A percentile compares a stretch with the other conserved stretches of the same genome.
These are phyloP conservation scores for Bembecia ichneumoniformis DNA, from an alignment of 2,888 invertebrate genomes.

Conservation along the genomic window DNA sequence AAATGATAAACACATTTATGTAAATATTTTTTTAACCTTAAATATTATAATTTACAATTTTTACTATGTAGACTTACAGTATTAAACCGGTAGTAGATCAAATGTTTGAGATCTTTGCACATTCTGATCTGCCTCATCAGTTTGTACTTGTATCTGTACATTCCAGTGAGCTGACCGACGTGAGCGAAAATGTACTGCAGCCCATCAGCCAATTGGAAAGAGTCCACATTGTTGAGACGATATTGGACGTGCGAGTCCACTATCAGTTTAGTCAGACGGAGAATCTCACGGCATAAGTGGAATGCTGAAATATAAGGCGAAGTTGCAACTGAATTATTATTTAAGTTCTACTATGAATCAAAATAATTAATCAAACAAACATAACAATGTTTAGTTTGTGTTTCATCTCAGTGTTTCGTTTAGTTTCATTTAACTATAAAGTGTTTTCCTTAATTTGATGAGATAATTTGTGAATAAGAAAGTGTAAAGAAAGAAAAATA, in stretches of 20 bases:
- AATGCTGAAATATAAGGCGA: slow-evolving; percentile 79
- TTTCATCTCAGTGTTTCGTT: no score
- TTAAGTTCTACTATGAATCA: neutral
- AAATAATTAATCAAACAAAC: no score
- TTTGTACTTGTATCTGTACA: slow-evolving; percentile 99
- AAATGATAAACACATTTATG: no score
- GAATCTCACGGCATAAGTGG: slow-evolving; percentile 98
- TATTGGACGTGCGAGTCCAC: slow-evolving; percentile 99
- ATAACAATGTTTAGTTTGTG: no score
- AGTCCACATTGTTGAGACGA: slow-evolving; percentile 98
- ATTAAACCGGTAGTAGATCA: slow-evolving; percentile 99
- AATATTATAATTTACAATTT: no score
- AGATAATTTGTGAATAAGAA: no score
- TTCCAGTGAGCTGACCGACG: slow-evolving; percentile 98
- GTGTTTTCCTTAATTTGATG: no score
- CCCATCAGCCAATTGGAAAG: slow-evolving; percentile 98
- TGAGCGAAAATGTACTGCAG: slow-evolving; percentile 99
- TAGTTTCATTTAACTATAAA: no score
- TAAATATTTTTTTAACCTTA: no score
- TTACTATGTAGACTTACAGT: slow-evolving; percentile 81
- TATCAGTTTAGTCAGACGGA: slow-evolving; percentile 97
- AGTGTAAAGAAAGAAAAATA: no score
- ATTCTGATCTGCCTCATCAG: slow-evolving; percentile 98
- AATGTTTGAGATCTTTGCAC: slow-evolving; percentile 99
- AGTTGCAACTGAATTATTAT: neutral